phyloP scores from a whole-genome alignment of 2,113 vertebrate species.

The Campylomormyrus tamandua region DNA sequence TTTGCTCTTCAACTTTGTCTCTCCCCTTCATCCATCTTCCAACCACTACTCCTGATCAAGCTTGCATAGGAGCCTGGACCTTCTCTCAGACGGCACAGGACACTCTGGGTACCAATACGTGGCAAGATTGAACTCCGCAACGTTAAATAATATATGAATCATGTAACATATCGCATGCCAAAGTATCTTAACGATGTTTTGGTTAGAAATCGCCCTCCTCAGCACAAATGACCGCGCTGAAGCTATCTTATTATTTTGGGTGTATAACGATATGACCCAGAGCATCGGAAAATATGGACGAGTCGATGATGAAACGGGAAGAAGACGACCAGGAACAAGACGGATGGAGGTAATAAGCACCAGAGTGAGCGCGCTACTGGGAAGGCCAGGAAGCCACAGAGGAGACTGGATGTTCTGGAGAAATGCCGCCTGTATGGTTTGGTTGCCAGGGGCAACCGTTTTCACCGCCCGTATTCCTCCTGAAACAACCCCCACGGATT shows the following conservation, averaged over 20 bases:
- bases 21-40: not conserved
- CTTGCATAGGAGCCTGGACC: not conserved
- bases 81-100: not conserved
- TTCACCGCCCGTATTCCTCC: not conserved
- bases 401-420: not conserved
- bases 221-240: not conserved
- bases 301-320: not conserved
- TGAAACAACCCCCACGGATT: not conserved
- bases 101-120: not conserved
- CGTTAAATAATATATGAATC: not conserved
- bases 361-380: not conserved
- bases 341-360: not conserved
- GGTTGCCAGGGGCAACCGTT: not conserved
- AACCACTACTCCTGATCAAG: not conserved
- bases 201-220: not conserved
- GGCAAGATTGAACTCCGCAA: not conserved
- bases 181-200: not conserved
- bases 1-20: not conserved
- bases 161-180: not conserved
- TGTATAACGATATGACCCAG: not conserved
- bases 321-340: not conserved
- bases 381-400: not conserved
- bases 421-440: not conserved
- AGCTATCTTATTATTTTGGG: not conserved
- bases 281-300: not conserved